Conservation (phyloP, 2,888 invertebrate species). For the Artemia sp. region DNA sequence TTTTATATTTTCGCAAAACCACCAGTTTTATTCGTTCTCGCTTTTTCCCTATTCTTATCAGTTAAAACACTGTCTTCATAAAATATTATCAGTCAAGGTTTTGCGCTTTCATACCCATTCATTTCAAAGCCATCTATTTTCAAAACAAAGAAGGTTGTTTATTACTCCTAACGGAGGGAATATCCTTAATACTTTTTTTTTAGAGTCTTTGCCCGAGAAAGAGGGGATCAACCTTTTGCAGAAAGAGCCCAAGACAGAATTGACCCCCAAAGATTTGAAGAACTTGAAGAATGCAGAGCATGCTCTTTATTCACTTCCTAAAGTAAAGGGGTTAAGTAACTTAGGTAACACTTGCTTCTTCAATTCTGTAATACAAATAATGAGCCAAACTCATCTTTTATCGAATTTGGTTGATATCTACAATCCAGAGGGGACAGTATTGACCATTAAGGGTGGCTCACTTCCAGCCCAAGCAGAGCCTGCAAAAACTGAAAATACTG, state of each 20-base stretch:
- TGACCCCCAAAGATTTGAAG: slow-evolving; percentile 16
- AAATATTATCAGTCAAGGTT: too few species aligned
- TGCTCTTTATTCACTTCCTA: slow-evolving; percentile 24
- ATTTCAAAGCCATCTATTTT: too few species aligned
- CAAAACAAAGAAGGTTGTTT: too few species aligned
- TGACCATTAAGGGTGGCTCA: slow-evolving; percentile 15
- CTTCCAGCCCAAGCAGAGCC: not conserved
- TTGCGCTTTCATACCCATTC: too few species aligned
- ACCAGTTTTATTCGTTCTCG: too few species aligned
- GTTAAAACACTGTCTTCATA: too few species aligned
- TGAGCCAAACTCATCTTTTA: slow-evolving; percentile 42
- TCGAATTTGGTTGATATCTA: slow-evolving; percentile 26
- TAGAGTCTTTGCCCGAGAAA: too few species aligned
- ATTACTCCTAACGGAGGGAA: too few species aligned
- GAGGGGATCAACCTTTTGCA: not conserved
- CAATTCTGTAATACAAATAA: slow-evolving; percentile 85
- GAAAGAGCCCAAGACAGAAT: not conserved
- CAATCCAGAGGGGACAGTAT: slow-evolving; percentile 25
- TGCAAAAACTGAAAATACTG: not conserved
- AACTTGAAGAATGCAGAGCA: slow-evolving; percentile 23
- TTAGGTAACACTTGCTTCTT: slow-evolving; percentile 94
- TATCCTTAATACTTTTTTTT: too few species aligned
- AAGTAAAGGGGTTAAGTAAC: slow-evolving; percentile 53
- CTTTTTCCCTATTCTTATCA: too few species aligned
- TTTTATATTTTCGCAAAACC: too few species aligned